Evolutionary conservation across 1,140 invertebrate genomes (phyloP).

Genomic region (Agraylea sexmaculata): DNA sequence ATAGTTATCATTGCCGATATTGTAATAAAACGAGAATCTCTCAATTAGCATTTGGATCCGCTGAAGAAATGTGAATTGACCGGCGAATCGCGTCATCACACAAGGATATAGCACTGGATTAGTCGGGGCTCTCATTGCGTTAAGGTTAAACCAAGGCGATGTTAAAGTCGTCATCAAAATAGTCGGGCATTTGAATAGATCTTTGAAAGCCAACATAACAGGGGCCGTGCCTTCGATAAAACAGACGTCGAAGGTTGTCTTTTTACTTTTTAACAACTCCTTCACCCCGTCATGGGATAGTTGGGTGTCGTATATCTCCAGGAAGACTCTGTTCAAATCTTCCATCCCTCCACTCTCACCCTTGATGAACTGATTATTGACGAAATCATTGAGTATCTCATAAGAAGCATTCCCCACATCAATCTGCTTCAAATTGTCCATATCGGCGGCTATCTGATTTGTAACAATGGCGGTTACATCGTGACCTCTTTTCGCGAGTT

Average conservation of each 20-base stretch:
- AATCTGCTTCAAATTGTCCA: slow-evolving; percentile 29
- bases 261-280: slow-evolving; percentile 23
- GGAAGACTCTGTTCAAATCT: too few relatives aligned
- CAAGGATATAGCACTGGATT: slow-evolving; percentile 34
- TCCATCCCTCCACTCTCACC: too few relatives aligned
- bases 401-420: slow-evolving; percentile 28
- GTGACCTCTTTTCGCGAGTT: slow-evolving; percentile 37
- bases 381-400: slow-evolving; percentile 16
- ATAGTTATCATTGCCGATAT: neutral
- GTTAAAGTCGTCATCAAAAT: slow-evolving; percentile 29
- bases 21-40: slow-evolving; percentile 15
- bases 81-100: neutral
- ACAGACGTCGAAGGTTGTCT: slow-evolving; percentile 26
- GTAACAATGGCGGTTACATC: slow-evolving; percentile 32
- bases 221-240: slow-evolving; percentile 24
- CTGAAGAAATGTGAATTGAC: neutral
- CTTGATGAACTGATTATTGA: too few relatives aligned
- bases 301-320: slow-evolving; percentile 17
- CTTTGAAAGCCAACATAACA: slow-evolving; percentile 24
- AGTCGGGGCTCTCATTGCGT: slow-evolving; percentile 29
- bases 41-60: too few relatives aligned
- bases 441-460: slow-evolving; percentile 24
- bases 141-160: slow-evolving; percentile 14
- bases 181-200: slow-evolving; percentile 29
- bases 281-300: slow-evolving; percentile 22